A percentile compares a stretch with the other conserved stretches of the same genome.
These are phyloP conservation scores for Baronia brevicornis DNA, from an alignment of 2,888 invertebrate genomes.

Conservation along the genomic window DNA sequence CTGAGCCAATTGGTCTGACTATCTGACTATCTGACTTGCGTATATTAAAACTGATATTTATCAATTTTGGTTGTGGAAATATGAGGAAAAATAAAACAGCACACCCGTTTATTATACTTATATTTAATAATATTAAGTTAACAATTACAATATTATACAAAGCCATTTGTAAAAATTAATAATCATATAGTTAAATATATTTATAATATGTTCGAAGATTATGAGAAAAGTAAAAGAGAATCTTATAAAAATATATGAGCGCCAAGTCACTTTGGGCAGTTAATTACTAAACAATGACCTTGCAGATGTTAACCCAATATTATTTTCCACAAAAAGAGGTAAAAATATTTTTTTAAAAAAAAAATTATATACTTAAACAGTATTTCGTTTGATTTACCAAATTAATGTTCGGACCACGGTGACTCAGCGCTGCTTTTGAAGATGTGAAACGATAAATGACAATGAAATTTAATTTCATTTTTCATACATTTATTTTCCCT, in stretches of 20 bases:
- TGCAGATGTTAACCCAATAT: too few species aligned
- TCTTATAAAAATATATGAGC: conserved; percentile 51
- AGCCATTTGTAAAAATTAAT: conserved; percentile 60
- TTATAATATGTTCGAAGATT: conserved; percentile 36
- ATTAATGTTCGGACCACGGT: conserved; percentile 14
- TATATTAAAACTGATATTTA: too few species aligned
- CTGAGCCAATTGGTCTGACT: too few species aligned
- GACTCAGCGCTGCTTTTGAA: conserved; percentile 23
- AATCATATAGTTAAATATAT: conserved; percentile 27
- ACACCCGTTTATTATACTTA: conserved; percentile 58
- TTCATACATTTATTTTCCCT: conserved; percentile 21
- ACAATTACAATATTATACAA: conserved; percentile 56
- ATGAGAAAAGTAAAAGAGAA: conserved; percentile 33
- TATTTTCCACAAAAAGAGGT: too few species aligned
- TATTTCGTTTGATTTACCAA: too few species aligned
- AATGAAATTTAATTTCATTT: conserved; percentile 31
- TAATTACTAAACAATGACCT: background rate
- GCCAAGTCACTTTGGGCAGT: conserved; percentile 31
- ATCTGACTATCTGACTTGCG: too few species aligned
- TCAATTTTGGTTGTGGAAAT: too few species aligned
- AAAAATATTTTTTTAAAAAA: background rate
- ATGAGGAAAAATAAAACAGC: conserved; percentile 34
- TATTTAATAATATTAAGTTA: conserved; percentile 60
- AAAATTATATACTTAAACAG: too few species aligned
- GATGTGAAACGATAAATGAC: conserved; percentile 14